Evolutionary conservation across 1,140 invertebrate genomes (phyloP).

Genomic region (Drosophila lacertosa): DNA sequence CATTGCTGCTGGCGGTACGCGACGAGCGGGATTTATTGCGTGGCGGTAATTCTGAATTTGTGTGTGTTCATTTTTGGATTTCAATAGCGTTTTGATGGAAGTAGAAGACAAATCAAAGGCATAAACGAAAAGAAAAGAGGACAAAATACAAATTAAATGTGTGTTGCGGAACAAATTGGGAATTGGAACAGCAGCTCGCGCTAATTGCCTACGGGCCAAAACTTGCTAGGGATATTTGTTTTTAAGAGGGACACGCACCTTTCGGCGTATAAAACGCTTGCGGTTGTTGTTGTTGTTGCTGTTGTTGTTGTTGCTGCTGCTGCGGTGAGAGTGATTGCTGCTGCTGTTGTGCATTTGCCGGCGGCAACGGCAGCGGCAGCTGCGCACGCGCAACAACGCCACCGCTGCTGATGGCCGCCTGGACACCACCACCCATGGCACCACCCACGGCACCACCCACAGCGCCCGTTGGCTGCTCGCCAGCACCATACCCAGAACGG

Average conservation of each 20-base stretch:
- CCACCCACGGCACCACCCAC: conserved; percentile 75
- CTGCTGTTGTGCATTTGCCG: conserved; percentile 63
- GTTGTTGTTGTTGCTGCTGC: conserved; percentile 54
- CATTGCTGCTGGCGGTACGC: conserved; percentile 72
- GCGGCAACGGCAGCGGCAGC: conserved; percentile 79
- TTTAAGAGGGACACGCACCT: conserved; percentile 85
- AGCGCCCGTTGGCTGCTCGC: conserved; percentile 50
- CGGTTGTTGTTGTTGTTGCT: conserved; percentile 57
- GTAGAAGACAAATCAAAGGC: conserved; percentile 35
- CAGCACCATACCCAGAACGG: conserved; percentile 84
- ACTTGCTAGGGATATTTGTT: conserved; percentile 5
- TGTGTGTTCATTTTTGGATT: conserved; percentile 6
- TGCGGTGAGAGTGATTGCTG: too few species aligned
- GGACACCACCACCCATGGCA: conserved; percentile 73
- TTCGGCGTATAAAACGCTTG: conserved; percentile 88
- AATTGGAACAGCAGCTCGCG: conserved; percentile 5
- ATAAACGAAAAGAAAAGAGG: conserved; percentile 54
- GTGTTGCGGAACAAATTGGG: conserved; percentile 13
- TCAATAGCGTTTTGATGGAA: neutral
- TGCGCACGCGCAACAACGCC: conserved; percentile 76
- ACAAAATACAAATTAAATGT: conserved; percentile 54
- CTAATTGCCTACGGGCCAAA: conserved; percentile 38
- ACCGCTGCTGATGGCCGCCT: conserved; percentile 75
- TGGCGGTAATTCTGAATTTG: conserved; percentile 77
- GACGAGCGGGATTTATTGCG: conserved; percentile 83